A percentile compares a stretch with the other conserved stretches of the same genome.
Evolutionary conservation across 2,888 invertebrate species (phyloP).

Genomic region (Plagodis pulveraria): DNA sequence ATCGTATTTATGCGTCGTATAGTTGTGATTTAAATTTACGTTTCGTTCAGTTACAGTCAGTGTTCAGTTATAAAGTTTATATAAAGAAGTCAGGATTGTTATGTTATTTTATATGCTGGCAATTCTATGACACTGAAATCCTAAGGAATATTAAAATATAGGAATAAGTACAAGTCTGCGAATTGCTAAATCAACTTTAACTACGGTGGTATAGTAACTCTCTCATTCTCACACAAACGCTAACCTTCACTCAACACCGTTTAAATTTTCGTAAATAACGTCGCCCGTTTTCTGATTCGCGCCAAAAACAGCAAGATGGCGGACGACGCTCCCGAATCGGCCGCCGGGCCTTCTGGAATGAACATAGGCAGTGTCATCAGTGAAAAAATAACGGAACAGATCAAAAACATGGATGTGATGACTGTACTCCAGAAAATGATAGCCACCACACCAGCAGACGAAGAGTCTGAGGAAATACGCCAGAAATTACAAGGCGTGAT

Average conservation of each 20-base stretch:
- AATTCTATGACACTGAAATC: no score
- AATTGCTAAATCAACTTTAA: no score
- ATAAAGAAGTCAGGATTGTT: no score
- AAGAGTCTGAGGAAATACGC: conserved; percentile 58
- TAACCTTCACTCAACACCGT: conserved; percentile 4
- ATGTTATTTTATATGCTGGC: no score
- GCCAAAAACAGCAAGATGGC: conserved; percentile 48
- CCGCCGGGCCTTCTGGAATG: conserved; percentile 34
- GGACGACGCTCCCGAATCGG: conserved; percentile 36
- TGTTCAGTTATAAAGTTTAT: no score
- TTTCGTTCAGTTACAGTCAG: no score
- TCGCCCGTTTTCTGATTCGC: conserved; percentile 22
- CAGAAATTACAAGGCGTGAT: conserved; percentile 62
- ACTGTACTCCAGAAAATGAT: conserved; percentile 66
- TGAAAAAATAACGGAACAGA: conserved; percentile 62
- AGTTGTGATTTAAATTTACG: no score
- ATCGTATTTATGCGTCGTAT: no score
- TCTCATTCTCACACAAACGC: conserved; percentile 6
- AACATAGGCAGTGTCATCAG: conserved; percentile 59
- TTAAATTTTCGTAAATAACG: not conserved
- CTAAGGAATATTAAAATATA: no score
- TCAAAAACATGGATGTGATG: conserved; percentile 67
- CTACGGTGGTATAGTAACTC: no score
- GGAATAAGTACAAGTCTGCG: no score
- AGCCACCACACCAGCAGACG: conserved; percentile 56